Conservation (phyloP, 2,113 vertebrate species). For the Cyprinus carpio region DNA sequence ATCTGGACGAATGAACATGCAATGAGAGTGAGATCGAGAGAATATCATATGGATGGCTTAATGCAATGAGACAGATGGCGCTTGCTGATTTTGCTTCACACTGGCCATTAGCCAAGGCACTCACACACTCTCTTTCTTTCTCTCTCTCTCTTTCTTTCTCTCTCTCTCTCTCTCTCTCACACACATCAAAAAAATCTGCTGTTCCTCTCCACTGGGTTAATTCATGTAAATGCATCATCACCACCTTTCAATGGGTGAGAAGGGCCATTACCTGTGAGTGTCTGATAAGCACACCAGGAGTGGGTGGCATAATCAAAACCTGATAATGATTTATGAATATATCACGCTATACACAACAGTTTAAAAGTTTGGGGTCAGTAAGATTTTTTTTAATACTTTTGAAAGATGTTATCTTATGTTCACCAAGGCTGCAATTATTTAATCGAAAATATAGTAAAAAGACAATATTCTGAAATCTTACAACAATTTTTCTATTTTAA, state of each 20-base stretch:
- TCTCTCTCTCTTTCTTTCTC: too few species aligned
- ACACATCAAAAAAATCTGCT: background rate
- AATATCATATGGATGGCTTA: slow-evolving; percentile 45
- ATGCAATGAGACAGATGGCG: slow-evolving; percentile 42
- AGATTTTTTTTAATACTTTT: too few species aligned
- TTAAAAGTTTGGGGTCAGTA: too few species aligned
- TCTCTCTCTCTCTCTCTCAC: background rate
- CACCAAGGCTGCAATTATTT: too few species aligned
- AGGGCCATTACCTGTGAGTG: background rate
- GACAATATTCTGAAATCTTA: too few species aligned
- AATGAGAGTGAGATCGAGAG: background rate
- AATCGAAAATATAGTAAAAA: too few species aligned
- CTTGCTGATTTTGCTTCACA: slow-evolving; percentile 39
- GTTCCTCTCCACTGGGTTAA: background rate
- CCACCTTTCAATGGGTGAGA: background rate
- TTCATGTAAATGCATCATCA: slow-evolving; percentile 16
- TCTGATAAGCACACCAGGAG: background rate
- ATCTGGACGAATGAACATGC: slow-evolving; percentile 16
- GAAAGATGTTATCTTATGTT: too few species aligned
- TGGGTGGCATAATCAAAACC: background rate
- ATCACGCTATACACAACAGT: too few species aligned
- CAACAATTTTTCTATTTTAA: too few species aligned
- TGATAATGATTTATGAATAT: background rate
- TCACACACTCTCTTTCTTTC: too few species aligned
- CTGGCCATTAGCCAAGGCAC: slow-evolving; percentile 39